Percentiles rank a stretch among this genome's conserved stretches.
phyloP scores from a whole-genome alignment of 2,113 vertebrate species.

The Rhinichthys klamathensis region DNA sequence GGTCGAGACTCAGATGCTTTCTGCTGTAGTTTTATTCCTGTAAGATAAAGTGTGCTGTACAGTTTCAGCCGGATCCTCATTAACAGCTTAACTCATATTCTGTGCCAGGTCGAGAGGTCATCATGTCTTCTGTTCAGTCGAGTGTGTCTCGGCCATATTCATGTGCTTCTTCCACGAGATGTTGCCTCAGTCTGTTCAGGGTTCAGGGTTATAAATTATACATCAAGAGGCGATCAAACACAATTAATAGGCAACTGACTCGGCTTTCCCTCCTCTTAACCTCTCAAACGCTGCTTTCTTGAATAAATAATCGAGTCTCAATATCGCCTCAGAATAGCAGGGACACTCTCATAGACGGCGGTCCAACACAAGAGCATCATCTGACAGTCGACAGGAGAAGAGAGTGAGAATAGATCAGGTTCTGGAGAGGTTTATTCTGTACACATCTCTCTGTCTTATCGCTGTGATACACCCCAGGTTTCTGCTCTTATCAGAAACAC shows the following conservation, averaged over 20 bases:
- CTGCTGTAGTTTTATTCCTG: neutral
- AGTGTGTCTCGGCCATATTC: neutral
- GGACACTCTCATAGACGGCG: neutral
- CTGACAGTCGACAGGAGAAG: neutral
- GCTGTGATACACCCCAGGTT: neutral
- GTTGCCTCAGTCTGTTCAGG: neutral
- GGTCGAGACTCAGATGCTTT: neutral
- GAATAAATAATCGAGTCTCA: slow-evolving; percentile 49
- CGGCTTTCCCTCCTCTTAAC: slow-evolving; percentile 31
- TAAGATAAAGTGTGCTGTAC: neutral
- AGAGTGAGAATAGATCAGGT: too few relatives aligned
- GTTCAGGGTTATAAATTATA: slow-evolving; percentile 37
- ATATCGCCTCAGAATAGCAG: neutral
- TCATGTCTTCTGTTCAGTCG: neutral
- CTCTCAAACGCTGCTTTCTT: slow-evolving; percentile 30
- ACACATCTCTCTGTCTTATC: slow-evolving; percentile 42
- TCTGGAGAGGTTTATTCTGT: neutral
- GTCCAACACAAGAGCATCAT: slow-evolving; percentile 1
- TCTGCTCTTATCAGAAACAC: slow-evolving; percentile 26
- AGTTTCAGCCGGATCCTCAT: neutral
- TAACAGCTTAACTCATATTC: neutral
- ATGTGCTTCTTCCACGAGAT: neutral
- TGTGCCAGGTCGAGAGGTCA: neutral
- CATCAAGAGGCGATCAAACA: slow-evolving; percentile 28
- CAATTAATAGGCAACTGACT: slow-evolving; percentile 42